Percentiles rank a stretch among this genome's conserved stretches.
These are phyloP conservation scores for Catamblyrhynchus diadema DNA, from an alignment of 2,797 vertebrate genomes.

Conservation along the genomic window DNA sequence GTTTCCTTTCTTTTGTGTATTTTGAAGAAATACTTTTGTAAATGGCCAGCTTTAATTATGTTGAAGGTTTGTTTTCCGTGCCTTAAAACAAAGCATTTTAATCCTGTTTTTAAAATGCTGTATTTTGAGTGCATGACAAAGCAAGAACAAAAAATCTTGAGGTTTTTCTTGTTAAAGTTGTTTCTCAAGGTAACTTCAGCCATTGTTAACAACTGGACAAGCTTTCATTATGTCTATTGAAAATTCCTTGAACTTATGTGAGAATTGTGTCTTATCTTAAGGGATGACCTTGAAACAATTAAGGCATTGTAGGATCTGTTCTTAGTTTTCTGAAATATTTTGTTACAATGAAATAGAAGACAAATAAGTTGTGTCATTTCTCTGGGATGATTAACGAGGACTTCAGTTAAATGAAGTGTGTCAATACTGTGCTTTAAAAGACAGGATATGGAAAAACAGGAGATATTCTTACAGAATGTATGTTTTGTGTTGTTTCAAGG, in stretches of 20 bases:
- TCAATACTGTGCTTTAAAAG: neutral
- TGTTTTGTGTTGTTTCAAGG: constrained; percentile 74
- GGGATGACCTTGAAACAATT: neutral
- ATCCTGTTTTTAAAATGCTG: neutral
- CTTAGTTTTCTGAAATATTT: neutral
- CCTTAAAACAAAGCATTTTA: neutral
- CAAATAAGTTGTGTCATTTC: neutral
- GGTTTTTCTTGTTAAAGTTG: neutral
- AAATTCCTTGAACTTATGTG: neutral
- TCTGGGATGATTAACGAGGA: neutral
- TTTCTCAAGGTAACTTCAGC: neutral
- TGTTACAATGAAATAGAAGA: neutral
- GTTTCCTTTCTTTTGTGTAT: neutral
- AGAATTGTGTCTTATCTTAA: neutral
- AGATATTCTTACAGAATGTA: neutral
- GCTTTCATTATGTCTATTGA: neutral
- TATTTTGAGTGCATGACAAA: neutral
- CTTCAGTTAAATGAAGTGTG: neutral
- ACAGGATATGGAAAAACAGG: neutral
- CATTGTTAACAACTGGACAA: neutral
- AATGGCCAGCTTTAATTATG: neutral
- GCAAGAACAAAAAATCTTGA: neutral
- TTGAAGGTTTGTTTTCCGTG: neutral
- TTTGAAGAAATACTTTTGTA: neutral
- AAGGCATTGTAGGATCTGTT: neutral